Evolutionary conservation across 2,888 invertebrate genomes (phyloP).

Genomic region (Emmelina monodactyla): DNA sequence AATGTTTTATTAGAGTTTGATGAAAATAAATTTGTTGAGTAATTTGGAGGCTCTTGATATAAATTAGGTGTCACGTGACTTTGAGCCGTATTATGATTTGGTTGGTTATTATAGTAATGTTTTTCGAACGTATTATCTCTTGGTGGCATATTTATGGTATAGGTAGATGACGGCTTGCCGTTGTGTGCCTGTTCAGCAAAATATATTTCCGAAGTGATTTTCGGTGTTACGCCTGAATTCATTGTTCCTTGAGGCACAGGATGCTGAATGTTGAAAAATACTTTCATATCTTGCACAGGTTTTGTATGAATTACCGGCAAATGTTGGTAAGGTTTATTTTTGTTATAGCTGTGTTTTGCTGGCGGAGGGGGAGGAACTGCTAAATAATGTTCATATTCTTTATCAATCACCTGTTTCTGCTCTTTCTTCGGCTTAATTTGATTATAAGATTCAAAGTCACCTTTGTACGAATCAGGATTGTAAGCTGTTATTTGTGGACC

Average conservation of each 20-base stretch:
- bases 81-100: slow-evolving; percentile 15
- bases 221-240: slow-evolving; percentile 35
- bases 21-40: slow-evolving; percentile 18
- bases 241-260: slow-evolving; percentile 32
- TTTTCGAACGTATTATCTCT: slow-evolving; percentile 23
- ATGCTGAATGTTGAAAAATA: slow-evolving; percentile 52
- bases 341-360: slow-evolving; percentile 37
- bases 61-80: slow-evolving; percentile 1
- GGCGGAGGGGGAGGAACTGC: slow-evolving; percentile 53
- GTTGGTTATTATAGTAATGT: slow-evolving; percentile 21
- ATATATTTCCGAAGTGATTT: slow-evolving; percentile 59
- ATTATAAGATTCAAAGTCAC: slow-evolving; percentile 37
- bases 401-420: slow-evolving; percentile 44
- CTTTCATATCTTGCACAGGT: slow-evolving; percentile 55
- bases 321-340: slow-evolving; percentile 36
- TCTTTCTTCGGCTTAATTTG: slow-evolving; percentile 32
- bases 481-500: slow-evolving; percentile 53
- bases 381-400: slow-evolving; percentile 56
- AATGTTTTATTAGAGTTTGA: slow-evolving; percentile 33
- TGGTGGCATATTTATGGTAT: slow-evolving; percentile 46
- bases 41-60: neutral
- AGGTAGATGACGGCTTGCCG: slow-evolving; percentile 41
- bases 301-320: slow-evolving; percentile 47
- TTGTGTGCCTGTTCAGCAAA: slow-evolving; percentile 51
- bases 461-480: slow-evolving; percentile 40